A percentile compares a stretch with the other conserved stretches of the same genome.
These are phyloP conservation scores for Hyla sarda DNA, from an alignment of 2,113 vertebrate genomes.

Conservation along the genomic window DNA sequence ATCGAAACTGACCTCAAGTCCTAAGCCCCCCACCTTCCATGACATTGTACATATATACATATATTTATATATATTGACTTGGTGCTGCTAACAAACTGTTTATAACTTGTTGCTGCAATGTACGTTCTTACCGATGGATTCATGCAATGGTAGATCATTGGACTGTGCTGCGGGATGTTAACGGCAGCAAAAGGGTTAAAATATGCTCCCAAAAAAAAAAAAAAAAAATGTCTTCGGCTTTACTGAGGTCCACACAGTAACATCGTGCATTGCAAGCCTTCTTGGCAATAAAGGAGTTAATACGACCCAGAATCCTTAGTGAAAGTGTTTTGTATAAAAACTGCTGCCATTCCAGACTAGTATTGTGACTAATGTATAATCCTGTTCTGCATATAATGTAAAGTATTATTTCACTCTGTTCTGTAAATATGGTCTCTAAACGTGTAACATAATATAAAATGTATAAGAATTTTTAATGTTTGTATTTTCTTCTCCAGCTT, in stretches of 20 bases:
- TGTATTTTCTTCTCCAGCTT: slow-evolving; percentile 69
- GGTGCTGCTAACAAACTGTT: slow-evolving; percentile 35
- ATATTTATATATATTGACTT: slow-evolving; percentile 23
- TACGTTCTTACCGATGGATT: slow-evolving; percentile 21
- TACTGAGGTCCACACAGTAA: background rate
- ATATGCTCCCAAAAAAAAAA: background rate
- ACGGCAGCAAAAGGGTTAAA: background rate
- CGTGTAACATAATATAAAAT: slow-evolving; percentile 92
- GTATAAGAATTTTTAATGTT: slow-evolving; percentile 86
- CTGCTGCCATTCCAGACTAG: slow-evolving; percentile 67
- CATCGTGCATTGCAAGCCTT: background rate
- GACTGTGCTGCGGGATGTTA: background rate
- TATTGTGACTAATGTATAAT: slow-evolving; percentile 57
- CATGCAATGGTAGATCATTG: background rate
- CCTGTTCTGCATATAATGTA: slow-evolving; percentile 70
- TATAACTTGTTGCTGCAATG: slow-evolving; percentile 3
- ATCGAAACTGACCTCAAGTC: background rate
- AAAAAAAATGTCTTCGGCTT: background rate
- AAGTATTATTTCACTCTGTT: slow-evolving; percentile 68
- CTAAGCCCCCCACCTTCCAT: background rate
- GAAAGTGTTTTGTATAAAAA: slow-evolving; percentile 3
- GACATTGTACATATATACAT: slow-evolving; percentile 32
- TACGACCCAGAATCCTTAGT: background rate
- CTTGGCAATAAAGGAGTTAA: slow-evolving; percentile 12
- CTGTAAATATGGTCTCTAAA: slow-evolving; percentile 86